Evolutionary conservation across 2,797 vertebrate species (phyloP).

Genomic region (Gila robusta): DNA sequence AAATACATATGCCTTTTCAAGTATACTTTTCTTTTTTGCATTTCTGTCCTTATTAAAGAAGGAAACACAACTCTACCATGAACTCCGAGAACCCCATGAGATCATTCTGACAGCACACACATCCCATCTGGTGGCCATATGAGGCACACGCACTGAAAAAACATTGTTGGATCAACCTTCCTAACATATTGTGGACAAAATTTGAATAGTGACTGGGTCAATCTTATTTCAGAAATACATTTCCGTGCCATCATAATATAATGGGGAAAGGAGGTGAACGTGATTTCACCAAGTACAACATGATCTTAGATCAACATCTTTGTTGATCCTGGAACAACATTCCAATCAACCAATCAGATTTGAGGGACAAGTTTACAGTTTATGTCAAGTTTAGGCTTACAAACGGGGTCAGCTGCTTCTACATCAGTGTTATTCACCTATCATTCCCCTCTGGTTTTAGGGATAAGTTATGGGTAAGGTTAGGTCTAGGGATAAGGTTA

Average conservation of each 20-base stretch:
- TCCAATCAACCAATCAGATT: background rate
- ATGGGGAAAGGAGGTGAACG: no score
- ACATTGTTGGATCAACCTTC: background rate
- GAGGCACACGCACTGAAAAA: background rate
- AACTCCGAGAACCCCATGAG: conserved; percentile 53
- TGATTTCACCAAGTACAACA: background rate
- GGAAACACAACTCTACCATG: conserved; percentile 29
- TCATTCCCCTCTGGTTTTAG: no score
- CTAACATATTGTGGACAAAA: background rate
- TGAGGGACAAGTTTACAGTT: no score
- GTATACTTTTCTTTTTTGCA: conserved; percentile 19
- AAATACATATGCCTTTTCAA: conserved; percentile 17
- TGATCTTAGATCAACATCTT: background rate
- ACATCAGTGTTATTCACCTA: no score
- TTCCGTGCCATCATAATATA: background rate
- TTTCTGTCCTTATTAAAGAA: conserved; percentile 42
- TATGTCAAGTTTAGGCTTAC: no score
- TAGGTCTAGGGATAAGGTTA: background rate
- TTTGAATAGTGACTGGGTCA: background rate
- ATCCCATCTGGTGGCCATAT: conserved; percentile 72
- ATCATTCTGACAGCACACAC: conserved; percentile 9
- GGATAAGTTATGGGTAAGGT: no score
- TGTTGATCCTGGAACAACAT: background rate
- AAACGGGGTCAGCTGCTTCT: no score
- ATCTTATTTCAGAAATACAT: background rate